Conservation (phyloP, 1,140 invertebrate species). For the Drosophila leontia region DNA sequence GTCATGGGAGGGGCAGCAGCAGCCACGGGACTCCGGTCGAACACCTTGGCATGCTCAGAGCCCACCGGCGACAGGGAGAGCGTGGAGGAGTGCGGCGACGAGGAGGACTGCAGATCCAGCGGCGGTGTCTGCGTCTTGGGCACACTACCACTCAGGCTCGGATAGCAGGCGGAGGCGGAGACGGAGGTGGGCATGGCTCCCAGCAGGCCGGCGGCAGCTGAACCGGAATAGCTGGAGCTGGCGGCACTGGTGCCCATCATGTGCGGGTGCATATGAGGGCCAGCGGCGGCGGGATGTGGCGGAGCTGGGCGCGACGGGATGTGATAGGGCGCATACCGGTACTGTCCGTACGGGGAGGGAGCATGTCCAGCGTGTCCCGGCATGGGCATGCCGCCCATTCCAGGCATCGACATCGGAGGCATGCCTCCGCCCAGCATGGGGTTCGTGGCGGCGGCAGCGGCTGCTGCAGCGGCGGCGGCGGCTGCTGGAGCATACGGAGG, state of each 20-base stretch:
- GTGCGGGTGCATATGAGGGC: slow-evolving; percentile 84
- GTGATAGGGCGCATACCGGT: slow-evolving; percentile 85
- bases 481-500: slow-evolving; percentile 85
- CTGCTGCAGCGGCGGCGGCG: slow-evolving; percentile 52
- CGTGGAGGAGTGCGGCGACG: slow-evolving; percentile 83
- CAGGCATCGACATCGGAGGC: slow-evolving; percentile 85
- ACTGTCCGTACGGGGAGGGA: slow-evolving; percentile 84
- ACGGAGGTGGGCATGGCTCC: slow-evolving; percentile 44
- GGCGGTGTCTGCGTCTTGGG: slow-evolving; percentile 81
- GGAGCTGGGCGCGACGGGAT: slow-evolving; percentile 73
- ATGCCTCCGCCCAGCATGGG: slow-evolving; percentile 86
- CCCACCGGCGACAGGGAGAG: slow-evolving; percentile 81
- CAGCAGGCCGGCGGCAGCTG: slow-evolving; percentile 65
- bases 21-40: slow-evolving; percentile 68
- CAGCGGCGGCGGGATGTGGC: slow-evolving; percentile 53
- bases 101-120: slow-evolving; percentile 81
- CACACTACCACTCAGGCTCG: slow-evolving; percentile 27
- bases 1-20: slow-evolving; percentile 19
- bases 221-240: slow-evolving; percentile 54
- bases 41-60: slow-evolving; percentile 82
- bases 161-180: slow-evolving; percentile 44
- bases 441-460: slow-evolving; percentile 57
- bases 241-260: slow-evolving; percentile 59
- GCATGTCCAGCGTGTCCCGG: slow-evolving; percentile 44
- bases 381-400: slow-evolving; percentile 32